Evolutionary conservation across 35 echinoderm and acorn worm genomes (phyloP), one percentile per base, ranked within the genome.

Genomic region (Holothuria glaberrima): DNA sequence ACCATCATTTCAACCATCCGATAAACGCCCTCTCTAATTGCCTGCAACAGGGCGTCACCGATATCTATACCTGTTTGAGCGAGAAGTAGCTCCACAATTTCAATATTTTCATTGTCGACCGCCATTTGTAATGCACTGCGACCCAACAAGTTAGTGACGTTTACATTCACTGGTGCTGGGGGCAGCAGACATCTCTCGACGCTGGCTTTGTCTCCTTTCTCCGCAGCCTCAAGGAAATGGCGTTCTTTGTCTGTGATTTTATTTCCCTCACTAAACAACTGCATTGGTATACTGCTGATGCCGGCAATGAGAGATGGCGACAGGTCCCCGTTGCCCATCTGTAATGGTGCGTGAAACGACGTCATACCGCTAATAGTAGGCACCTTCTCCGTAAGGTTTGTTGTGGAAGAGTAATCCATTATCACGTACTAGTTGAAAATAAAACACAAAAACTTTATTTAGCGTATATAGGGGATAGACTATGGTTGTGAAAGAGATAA

Each of bases 1-100:
- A 99, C 97, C 97, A 99, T 99, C 97, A 99, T 99, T 38, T 99
- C 97, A 13, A 99, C 97, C 97, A 99, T 99, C 33, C 82, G 90
- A 78, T 99, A 99, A 5, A 99, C 97, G 4, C 97, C 97, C 80
- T 99, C 97, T 9, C 89, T 71, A 29, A 99, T 99, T 9, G 97
- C 97, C 56, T 99, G 88, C 1, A 99, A 75, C 1, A 99, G 77
- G 19, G 97, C 97, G 81, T 99, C 97, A 2, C 97, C 97, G n/a
- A 99, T 99, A 18, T 95, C 91, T 10, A 99, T 93, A 46, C 92
- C 89, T 30, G 63, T 48, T 63, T 99, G 97, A 12, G 90, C 92
- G 0, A 99, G 84, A 14, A 99, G 80, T 27, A 99, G 88, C 77
- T 99, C 97, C 44, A 99, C 97, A 12, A 99, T 99, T 85, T 99